Percentiles rank a stretch among this genome's conserved stretches.
phyloP scores from a whole-genome alignment of 2,888 invertebrate genomes.

The Cosmorhoe ocellata region DNA sequence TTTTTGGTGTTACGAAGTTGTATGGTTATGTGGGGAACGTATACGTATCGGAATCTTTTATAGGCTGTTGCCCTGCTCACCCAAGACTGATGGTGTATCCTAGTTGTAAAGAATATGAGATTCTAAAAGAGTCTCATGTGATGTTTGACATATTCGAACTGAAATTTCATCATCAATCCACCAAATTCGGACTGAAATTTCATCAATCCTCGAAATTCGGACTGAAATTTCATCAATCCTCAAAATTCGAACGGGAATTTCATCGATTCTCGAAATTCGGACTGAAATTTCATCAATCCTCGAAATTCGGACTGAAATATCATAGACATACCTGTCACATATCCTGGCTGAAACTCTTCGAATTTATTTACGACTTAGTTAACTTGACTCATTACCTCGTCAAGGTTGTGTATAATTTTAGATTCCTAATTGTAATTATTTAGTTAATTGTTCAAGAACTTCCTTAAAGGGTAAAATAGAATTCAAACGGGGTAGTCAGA shows the following conservation, averaged over 20 bases:
- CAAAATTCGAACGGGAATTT: conserved; percentile 3
- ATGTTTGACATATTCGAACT: conserved; percentile 19
- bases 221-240: conserved; percentile 4
- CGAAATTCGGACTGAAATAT: no score
- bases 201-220: not conserved
- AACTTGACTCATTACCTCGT: conserved; percentile 23
- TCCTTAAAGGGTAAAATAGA: no score
- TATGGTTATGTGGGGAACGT: conserved; percentile 18
- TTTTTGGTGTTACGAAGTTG: not conserved
- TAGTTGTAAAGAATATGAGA: conserved; percentile 39
- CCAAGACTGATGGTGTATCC: conserved; percentile 68
- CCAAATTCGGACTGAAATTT: conserved; percentile 6
- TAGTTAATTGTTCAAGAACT: conserved; percentile 6
- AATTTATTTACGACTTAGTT: conserved; percentile 32
- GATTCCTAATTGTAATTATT: conserved; percentile 16
- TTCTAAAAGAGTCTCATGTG: conserved; percentile 30
- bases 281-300: not conserved
- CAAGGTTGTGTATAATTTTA: conserved; percentile 28
- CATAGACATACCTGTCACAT: no score
- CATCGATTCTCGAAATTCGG: not conserved
- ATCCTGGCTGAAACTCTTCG: conserved; percentile 33
- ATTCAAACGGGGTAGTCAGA: no score
- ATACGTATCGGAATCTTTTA: conserved; percentile 22
- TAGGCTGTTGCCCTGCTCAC: conserved; percentile 10
- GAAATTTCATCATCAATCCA: conserved; percentile 4